Evolutionary conservation across 2,888 invertebrate species (phyloP).

Genomic region (Eledona agricola): DNA sequence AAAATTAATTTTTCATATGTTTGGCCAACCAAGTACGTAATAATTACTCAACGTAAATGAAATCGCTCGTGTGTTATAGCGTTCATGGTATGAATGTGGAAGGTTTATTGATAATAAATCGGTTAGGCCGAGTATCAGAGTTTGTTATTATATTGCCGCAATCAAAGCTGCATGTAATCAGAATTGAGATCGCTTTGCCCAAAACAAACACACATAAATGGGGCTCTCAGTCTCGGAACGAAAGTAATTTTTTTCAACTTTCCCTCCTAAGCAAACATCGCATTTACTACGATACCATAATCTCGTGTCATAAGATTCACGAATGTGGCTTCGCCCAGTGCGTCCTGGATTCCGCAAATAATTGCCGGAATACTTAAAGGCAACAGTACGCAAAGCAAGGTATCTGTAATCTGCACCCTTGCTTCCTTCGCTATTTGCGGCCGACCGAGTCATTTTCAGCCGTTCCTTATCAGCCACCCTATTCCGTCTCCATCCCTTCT

Average conservation of each 20-base stretch:
- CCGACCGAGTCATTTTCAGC: slow-evolving; percentile 58
- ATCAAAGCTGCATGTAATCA: slow-evolving; percentile 44
- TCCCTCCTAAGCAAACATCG: too few relatives aligned
- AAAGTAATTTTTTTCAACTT: slow-evolving; percentile 1
- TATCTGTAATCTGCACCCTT: slow-evolving; percentile 61
- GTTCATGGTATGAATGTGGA: slow-evolving; percentile 40
- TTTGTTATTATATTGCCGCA: slow-evolving; percentile 40
- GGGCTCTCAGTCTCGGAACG: slow-evolving; percentile 8
- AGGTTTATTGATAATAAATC: slow-evolving; percentile 44
- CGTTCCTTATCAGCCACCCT: slow-evolving; percentile 52
- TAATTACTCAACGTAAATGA: slow-evolving; percentile 43
- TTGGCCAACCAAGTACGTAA: slow-evolving; percentile 37
- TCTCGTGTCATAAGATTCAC: too few relatives aligned
- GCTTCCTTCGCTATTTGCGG: slow-evolving; percentile 62
- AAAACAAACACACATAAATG: slow-evolving; percentile 36
- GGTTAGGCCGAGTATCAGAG: slow-evolving; percentile 36
- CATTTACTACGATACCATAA: too few relatives aligned
- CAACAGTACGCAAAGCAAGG: slow-evolving; percentile 56
- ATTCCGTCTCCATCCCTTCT: slow-evolving; percentile 53
- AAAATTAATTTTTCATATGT: slow-evolving; percentile 39
- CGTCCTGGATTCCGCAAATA: slow-evolving; percentile 54
- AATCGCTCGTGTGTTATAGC: slow-evolving; percentile 39
- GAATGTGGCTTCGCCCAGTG: too few relatives aligned
- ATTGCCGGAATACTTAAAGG: slow-evolving; percentile 59
- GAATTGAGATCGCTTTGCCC: slow-evolving; percentile 38